Percentiles rank a stretch among this genome's conserved stretches.
Conservation (phyloP, 1,140 invertebrate genomes). For the Papilio polyxenes region DNA sequence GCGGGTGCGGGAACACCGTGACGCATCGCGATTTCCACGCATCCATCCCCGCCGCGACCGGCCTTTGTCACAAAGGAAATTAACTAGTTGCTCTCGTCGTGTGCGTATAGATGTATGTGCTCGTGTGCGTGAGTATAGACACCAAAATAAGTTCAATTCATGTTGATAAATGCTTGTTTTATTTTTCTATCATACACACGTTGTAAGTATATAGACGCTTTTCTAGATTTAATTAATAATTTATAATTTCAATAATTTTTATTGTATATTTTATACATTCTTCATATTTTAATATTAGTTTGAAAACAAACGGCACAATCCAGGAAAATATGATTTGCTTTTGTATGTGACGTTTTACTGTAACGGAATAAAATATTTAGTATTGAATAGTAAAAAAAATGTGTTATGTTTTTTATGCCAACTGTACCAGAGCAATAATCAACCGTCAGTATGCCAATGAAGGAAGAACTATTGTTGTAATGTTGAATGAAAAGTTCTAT, state of each 20-base stretch:
- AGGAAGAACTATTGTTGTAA: slow-evolving; percentile 76
- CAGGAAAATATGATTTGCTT: no score
- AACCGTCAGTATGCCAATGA: slow-evolving; percentile 78
- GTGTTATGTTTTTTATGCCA: slow-evolving; percentile 49
- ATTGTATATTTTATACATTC: no score
- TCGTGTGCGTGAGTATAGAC: slow-evolving; percentile 59
- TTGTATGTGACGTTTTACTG: no score
- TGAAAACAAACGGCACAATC: no score
- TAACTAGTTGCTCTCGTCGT: slow-evolving; percentile 73
- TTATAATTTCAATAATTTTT: no score
- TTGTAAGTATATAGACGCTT: no score
- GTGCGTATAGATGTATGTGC: slow-evolving; percentile 43
- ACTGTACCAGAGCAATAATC: slow-evolving; percentile 68
- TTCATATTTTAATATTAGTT: no score
- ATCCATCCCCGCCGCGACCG: slow-evolving; percentile 72
- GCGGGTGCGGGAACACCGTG: slow-evolving; percentile 71
- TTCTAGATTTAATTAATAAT: no score
- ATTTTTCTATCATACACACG: no score
- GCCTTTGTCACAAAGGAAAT: slow-evolving; percentile 80
- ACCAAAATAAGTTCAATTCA: slow-evolving; percentile 46
- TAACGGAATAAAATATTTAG: no score
- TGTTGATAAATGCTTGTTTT: neutral
- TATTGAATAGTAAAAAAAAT: neutral
- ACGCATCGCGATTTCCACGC: slow-evolving; percentile 79
- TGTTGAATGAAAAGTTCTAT: slow-evolving; percentile 79